phyloP scores from a whole-genome alignment of 2,888 invertebrate species.

The Xanthia icteritia region DNA sequence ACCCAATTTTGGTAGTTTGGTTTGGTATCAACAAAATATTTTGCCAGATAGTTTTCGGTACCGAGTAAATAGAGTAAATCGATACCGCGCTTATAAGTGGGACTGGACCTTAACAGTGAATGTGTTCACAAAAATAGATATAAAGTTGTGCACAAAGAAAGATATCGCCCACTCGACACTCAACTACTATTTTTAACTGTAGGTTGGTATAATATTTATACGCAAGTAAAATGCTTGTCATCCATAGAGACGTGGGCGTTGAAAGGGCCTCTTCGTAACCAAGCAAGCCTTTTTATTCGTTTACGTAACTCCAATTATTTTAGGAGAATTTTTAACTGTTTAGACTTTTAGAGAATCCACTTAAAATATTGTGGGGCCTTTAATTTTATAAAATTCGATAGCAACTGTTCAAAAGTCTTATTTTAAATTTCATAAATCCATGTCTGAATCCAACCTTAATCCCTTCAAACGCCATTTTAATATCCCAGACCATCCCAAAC shows the following conservation, averaged over 20 bases:
- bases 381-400: neutral
- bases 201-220: slow-evolving; percentile 7
- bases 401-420: neutral
- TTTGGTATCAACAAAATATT: slow-evolving; percentile 5
- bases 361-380: neutral
- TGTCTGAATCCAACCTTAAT: neutral
- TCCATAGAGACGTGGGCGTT: no score
- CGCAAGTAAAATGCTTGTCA: neutral
- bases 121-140: slow-evolving; percentile 21
- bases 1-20: neutral
- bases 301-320: neutral
- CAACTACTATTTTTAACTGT: neutral
- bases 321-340: neutral
- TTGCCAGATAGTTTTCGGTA: neutral
- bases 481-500: slow-evolving; percentile 13
- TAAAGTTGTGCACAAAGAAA: neutral
- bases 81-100: slow-evolving; percentile 14
- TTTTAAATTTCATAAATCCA: neutral
- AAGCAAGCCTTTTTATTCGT: neutral
- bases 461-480: neutral
- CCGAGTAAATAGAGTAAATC: neutral
- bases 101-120: neutral
- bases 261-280: neutral
- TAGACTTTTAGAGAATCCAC: neutral
- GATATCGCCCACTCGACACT: slow-evolving; percentile 2